Percentiles rank a stretch among this genome's conserved stretches.
Evolutionary conservation across 2,113 vertebrate genomes (phyloP).

Genomic region (Epinephelus cyanopodus): DNA sequence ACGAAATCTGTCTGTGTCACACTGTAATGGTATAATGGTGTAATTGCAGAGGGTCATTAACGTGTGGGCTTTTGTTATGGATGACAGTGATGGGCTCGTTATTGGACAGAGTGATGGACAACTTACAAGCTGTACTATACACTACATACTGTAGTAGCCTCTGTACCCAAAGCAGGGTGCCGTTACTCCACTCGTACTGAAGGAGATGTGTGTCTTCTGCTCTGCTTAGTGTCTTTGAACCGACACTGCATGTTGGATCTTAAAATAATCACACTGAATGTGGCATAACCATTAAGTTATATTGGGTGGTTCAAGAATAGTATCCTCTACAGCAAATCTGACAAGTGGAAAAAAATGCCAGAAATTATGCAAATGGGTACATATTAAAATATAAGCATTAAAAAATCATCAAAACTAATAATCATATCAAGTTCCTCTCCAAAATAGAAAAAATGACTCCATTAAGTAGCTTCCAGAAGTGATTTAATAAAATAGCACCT

Average conservation of each 20-base stretch:
- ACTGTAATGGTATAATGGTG: slow-evolving; percentile 24
- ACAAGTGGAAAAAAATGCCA: background rate
- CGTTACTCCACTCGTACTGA: background rate
- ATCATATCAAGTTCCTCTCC: no score
- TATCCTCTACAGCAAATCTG: no score
- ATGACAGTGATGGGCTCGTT: slow-evolving; percentile 32
- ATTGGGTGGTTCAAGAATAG: background rate
- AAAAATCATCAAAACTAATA: no score
- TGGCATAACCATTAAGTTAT: no score
- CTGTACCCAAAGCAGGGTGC: background rate
- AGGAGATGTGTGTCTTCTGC: background rate
- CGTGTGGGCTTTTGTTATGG: slow-evolving; percentile 20
- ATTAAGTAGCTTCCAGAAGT: no score
- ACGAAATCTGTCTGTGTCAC: slow-evolving; percentile 32
- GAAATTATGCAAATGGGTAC: background rate
- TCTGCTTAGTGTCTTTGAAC: background rate
- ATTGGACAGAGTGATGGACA: slow-evolving; percentile 18
- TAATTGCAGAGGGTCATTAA: slow-evolving; percentile 44
- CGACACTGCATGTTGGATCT: background rate
- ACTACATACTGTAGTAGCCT: background rate
- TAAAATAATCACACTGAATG: background rate
- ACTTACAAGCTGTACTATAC: slow-evolving; percentile 12
- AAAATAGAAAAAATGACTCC: background rate
- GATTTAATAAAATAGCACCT: background rate
- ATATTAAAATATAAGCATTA: no score